Evolutionary conservation across 2,113 vertebrate genomes (phyloP), one percentile per base, ranked within the genome.

Genomic region (Carettochelys insculpta): DNA sequence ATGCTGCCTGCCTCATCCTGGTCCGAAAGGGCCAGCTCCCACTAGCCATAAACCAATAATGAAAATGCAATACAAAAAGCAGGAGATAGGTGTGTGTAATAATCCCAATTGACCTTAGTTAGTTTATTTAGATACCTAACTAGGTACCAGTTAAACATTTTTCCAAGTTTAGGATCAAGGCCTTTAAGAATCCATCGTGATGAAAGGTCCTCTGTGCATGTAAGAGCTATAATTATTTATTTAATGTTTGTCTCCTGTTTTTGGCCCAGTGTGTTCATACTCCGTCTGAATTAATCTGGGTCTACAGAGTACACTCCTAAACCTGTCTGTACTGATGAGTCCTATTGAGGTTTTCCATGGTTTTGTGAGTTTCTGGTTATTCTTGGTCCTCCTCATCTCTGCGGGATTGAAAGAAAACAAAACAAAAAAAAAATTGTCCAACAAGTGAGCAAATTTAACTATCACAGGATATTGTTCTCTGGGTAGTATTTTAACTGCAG

Each of bases 401-500:
- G 14, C 29, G 68, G 34, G 80, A 17, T 65, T 47, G 73, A 76
- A 88, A 82, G 65, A 16, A 77, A 56, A 16, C 43, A 68, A 80
- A 29, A 11, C n/a, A n/a, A n/a, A n/a, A 78, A 0, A 31, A 83
- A 93, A 92, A 75, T 73, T 29, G 85, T 56, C 45, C 81, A 50
- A 87, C 52, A 92, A 12, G 90, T 29, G 3, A 83, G 45, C n/a
- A 56, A 92, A 77, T 84, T 94, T 86, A 90, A 90, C 82, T 92
- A 6, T 27, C 41, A 65, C 78, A 85, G 80, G 53, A 47, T 90
- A 2, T 10, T 0, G 0, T 88, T 95, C 82, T 77, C 24, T 14
- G 20, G 25, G 68, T 88, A 9, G 16, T 2, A 87, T 95, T 94
- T 81, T 65, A 68, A 43, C 24, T 31, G 10, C 41, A 34, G 88